Base-by-base conservation (phyloP, 2,113 vertebrate genomes). In the Hemibagrus wyckioides region DNA sequence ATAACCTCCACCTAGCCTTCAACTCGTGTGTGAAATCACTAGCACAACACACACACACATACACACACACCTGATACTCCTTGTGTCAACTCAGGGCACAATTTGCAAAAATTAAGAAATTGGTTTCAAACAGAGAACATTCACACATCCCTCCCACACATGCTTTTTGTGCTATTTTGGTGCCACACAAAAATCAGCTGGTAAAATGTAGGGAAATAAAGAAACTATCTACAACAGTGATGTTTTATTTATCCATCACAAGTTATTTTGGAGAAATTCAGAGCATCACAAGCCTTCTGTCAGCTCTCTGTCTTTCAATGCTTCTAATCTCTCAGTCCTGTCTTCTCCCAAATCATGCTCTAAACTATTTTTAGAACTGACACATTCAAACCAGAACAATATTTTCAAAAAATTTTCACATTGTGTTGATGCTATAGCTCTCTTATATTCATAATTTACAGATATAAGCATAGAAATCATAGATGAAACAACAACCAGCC, bases 71-170 rank as follows among this genome's bases (percentile, higher is more conserved):
- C 82, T 81, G 76, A 89, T 89, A 87, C 82, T 73, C 67, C 76
- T 81, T 59, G 39, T 84, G 80, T 84, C 63, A 83, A 93, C 88
- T 94, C 91, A 89, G n/a, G 28, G 89, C 91, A 91, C 89, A 92
- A 94, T 94, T 94, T 94, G 86, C 90, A 91, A 94, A n/a, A 94
- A 93, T 81, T 56, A 83, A 87, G 61, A 85, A 89, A 85, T 83
- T 82, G 86, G n/a, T 85, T 89, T 79, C 82, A 76, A 82, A 52
- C 77, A 15, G 7, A 57, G 67, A 86, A 52, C 6, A 80, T 13
- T 17, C 2, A 9, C 30, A 33, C 48, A 8, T 17, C 48, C 6
- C 1, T 30, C 50, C 25, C 14, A 17, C 59, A 80, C 30, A 17
- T n/a, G n/a, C n/a, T 30, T 79, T 89, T 59, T 63, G 13, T 2